Evolutionary conservation across 2,888 invertebrate species (phyloP).

Genomic region (Zele albiditarsus): DNA sequence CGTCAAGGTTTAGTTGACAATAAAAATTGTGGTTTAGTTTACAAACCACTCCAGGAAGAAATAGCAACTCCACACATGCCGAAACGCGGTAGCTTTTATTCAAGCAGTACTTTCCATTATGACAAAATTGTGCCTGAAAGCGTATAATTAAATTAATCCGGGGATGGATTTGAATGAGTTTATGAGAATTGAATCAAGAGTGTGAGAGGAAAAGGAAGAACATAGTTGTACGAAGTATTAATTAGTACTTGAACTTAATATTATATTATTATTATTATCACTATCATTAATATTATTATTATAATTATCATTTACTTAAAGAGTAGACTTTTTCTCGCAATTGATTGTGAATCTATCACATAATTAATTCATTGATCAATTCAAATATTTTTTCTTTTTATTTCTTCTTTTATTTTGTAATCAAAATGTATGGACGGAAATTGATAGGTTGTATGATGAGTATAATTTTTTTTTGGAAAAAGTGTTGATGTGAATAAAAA

Average conservation of each 20-base stretch:
- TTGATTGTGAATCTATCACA: not conserved
- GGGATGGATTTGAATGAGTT: not conserved
- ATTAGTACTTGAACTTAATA: not conserved
- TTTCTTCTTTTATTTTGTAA: not conserved
- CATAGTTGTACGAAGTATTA: not conserved
- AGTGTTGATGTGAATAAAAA: not conserved
- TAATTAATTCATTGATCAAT: not conserved
- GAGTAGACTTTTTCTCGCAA: not conserved
- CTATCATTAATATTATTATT: not conserved
- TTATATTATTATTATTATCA: not conserved
- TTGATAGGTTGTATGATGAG: not conserved
- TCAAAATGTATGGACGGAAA: not conserved
- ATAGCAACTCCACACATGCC: conserved; percentile 81
- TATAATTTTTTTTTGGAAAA: not conserved
- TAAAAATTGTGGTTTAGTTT: conserved; percentile 84
- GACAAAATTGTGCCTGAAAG: conserved; percentile 79
- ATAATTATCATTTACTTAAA: not conserved
- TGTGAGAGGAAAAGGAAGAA: not conserved
- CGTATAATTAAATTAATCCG: conserved; percentile 71
- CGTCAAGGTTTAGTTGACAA: conserved; percentile 73
- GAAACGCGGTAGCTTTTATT: conserved; percentile 75
- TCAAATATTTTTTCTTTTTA: not conserved
- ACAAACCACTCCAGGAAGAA: conserved; percentile 86
- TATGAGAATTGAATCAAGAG: conserved; percentile 3
- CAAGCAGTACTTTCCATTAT: conserved; percentile 79